Evolutionary conservation across 2,888 invertebrate genomes (phyloP), one percentile per base, ranked within the genome.

Genomic region (Clistopyga incitator): DNA sequence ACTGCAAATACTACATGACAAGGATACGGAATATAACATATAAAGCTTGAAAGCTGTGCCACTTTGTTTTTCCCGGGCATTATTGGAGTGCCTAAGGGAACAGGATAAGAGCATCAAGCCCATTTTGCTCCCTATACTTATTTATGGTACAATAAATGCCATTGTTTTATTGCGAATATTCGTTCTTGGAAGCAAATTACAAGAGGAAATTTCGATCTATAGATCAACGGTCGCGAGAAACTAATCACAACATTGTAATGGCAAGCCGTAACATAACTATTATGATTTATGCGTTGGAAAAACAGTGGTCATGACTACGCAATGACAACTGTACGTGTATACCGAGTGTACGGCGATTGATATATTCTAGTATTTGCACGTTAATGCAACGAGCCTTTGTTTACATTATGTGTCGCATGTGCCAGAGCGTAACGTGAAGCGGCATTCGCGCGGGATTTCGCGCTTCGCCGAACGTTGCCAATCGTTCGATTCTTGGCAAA

Each of bases 301-400:
- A 47, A 47, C 47, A 47, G 47, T 47, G 47, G 38, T 38, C 38
- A 38, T 10, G 38, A 38, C 38, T 38, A 38, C 10, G 47, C 47
- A 47, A 47, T n/a, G n/a, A 47, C 13, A n/a, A n/a, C 47, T 11
- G n/a, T 15, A 47, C 47, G 47, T 47, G 4, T 47, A n/a, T 47
- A n/a, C 47, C 47, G 47, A 47, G 47, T 47, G 4, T 47, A 47
- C 13, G n/a, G n/a, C 47, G n/a, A 47, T 47, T 47, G n/a, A 47
- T 47, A 47, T 47, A 47, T 47, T 47, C 47, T 47, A 47, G 47
- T 47, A 47, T 47, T 47, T 47, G 47, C 47, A 47, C 47, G n/a
- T 47, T 47, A 47, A 47, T 47, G 47, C 47, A 47, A 47, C 47
- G 47, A 47, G n/a, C 47, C 47, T 47, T 47, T 47, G 47, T 47